Evolutionary conservation across 92 coral and sea anemone species (phyloP), one percentile per base, ranked within the genome.

Genomic region (Actinostola sp.): DNA sequence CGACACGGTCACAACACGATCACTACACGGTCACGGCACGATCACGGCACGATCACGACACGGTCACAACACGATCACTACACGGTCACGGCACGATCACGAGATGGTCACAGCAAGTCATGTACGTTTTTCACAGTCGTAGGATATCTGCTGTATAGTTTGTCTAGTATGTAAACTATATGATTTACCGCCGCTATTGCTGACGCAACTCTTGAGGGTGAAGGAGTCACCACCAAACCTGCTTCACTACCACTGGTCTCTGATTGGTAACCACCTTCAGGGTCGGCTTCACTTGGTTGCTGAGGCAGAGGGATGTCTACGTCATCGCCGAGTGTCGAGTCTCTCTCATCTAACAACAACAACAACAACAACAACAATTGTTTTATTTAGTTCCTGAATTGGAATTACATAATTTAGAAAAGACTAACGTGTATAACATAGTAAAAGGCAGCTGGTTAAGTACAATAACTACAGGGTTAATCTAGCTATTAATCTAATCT

Each of bases 191-290:
- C 80, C 73, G 84, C 80, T 21, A 67, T 44, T 9, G 69, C 93
- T 32, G 87, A 75, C 38, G 89, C 87, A 2, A 80, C 72, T 17
- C 89, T 83, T 17, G 85, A 83, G 3, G 92, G 91, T 75, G 82
- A 85, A 24, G 95, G 89, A 2, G 98, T 85, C 78, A 94, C 89
- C 42, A 94, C 95, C 8, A 94, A 74, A 9, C 87, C 90, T 1
- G 63, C 74, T 58, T 94, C 97, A 63, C 97, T 92, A 68, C 86
- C 97, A 41, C 92, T 94, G 14, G 98, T 82, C 62, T 92, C 97
- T 32, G 67, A 35, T 19, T 62, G 48, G 20, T 62, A 62, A 34
- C 67, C 67, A 34, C 72, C 87, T 79, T 84, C 97, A 67, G 90
- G 84, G 26, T 79, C 87, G 27, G 67, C 87, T 49, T 58, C 62